Evolutionary conservation across 2,888 invertebrate genomes (phyloP).

Genomic region (Amiota minor): DNA sequence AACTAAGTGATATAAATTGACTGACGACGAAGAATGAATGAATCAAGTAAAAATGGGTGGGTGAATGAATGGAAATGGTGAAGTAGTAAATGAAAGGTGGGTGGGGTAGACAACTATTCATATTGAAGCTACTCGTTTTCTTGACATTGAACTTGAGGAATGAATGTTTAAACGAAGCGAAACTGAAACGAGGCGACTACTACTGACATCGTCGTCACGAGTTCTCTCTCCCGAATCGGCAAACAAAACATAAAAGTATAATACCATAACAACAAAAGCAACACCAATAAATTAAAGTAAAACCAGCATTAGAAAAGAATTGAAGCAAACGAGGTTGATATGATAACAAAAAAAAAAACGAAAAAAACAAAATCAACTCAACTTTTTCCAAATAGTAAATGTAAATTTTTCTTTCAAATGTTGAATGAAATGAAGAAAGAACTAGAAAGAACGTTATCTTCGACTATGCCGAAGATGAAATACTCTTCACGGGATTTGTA

Average conservation of each 20-base stretch:
- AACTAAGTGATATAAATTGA: not conserved
- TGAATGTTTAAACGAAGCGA: constrained; percentile 30
- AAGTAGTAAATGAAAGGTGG: not conserved
- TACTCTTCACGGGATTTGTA: too few relatives aligned
- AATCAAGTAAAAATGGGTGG: too few relatives aligned
- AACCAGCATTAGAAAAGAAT: constrained; percentile 41
- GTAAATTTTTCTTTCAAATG: too few relatives aligned
- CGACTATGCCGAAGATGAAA: too few relatives aligned
- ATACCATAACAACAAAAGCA: constrained; percentile 16
- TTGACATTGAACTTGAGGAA: constrained; percentile 64
- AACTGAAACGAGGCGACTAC: not conserved
- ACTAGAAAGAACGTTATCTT: too few relatives aligned
- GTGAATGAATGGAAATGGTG: not conserved
- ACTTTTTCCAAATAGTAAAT: too few relatives aligned
- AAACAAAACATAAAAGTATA: constrained; percentile 6
- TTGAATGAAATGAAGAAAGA: too few relatives aligned
- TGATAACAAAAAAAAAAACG: too few relatives aligned
- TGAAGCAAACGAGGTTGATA: not conserved
- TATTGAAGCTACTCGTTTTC: constrained; percentile 43
- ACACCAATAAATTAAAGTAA: not conserved
- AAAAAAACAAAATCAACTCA: too few relatives aligned
- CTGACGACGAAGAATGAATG: too few relatives aligned
- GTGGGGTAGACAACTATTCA: constrained; percentile 16
- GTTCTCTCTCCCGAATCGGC: not conserved
- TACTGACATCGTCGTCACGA: too few relatives aligned